These are phyloP conservation scores for Phasia obesa DNA, from an alignment of 2,888 invertebrate species.

Conservation along the genomic window DNA sequence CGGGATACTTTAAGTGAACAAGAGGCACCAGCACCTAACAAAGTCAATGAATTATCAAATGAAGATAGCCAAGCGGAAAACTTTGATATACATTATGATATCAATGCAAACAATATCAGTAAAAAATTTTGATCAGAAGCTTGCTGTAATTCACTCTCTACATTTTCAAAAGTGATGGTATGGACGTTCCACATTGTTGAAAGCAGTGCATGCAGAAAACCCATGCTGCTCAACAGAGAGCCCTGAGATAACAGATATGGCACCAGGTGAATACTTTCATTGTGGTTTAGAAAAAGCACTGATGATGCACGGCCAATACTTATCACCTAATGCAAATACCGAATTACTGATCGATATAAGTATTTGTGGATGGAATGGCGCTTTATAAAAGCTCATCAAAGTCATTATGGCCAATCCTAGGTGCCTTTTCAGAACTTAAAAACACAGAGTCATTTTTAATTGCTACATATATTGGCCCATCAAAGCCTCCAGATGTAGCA, in stretches of 20 bases:
- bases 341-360: not conserved
- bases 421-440: not conserved
- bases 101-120: too few species aligned
- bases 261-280: not conserved
- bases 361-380: constrained; percentile 9
- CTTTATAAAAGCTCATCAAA: constrained; percentile 20
- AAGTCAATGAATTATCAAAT: constrained; percentile 24
- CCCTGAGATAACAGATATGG: constrained; percentile 22
- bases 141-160: too few species aligned
- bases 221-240: not conserved
- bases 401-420: constrained; percentile 9
- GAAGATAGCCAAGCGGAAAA: constrained; percentile 3
- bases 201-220: not conserved
- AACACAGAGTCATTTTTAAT: too few species aligned
- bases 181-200: too few species aligned
- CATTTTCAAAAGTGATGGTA: too few species aligned
- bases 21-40: constrained; percentile 7
- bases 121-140: too few species aligned
- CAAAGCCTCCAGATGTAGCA: constrained; percentile 26
- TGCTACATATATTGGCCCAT: too few species aligned
- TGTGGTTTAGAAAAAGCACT: too few species aligned
- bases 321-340: not conserved
- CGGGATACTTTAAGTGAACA: constrained; percentile 10
- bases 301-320: constrained; percentile 7
- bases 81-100: not conserved